A percentile compares a stretch with the other conserved stretches of the same genome.
Conservation (phyloP, 2,888 invertebrate genomes). For the Sesamia inferens region DNA sequence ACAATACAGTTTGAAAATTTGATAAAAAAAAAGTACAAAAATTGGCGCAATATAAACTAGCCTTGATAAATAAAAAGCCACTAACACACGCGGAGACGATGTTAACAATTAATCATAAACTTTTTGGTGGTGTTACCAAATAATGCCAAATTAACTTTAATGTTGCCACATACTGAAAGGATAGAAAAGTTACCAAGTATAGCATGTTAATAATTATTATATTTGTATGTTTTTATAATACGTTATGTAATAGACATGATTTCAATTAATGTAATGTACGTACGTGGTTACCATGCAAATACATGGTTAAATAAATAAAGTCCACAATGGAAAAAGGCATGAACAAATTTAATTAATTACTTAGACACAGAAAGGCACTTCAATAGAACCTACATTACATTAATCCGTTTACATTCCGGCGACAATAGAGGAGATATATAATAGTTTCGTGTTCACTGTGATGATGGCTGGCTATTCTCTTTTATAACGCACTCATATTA, state of each 20-base stretch:
- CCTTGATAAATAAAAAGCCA: neutral
- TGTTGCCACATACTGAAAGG: neutral
- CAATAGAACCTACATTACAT: neutral
- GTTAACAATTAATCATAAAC: too few species aligned
- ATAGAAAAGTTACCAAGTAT: neutral
- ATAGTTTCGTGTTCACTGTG: slow-evolving; percentile 45
- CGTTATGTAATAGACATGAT: neutral
- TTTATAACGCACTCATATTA: slow-evolving; percentile 50
- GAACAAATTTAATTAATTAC: neutral
- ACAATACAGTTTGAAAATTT: neutral
- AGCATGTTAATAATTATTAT: neutral
- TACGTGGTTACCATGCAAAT: too few species aligned
- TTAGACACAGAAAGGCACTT: neutral
- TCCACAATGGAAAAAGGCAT: neutral
- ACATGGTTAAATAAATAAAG: neutral
- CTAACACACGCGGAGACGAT: neutral
- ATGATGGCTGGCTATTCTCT: slow-evolving; percentile 31
- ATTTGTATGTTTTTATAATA: neutral
- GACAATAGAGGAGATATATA: slow-evolving; percentile 33
- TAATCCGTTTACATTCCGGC: slow-evolving; percentile 18
- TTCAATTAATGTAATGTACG: too few species aligned
- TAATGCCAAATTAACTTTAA: neutral
- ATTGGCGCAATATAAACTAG: too few species aligned
- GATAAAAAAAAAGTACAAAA: too few species aligned
- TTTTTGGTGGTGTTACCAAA: too few species aligned